These are phyloP conservation scores for Percopsis transmontana DNA, from an alignment of 2,113 vertebrate genomes.

Conservation along the genomic window DNA sequence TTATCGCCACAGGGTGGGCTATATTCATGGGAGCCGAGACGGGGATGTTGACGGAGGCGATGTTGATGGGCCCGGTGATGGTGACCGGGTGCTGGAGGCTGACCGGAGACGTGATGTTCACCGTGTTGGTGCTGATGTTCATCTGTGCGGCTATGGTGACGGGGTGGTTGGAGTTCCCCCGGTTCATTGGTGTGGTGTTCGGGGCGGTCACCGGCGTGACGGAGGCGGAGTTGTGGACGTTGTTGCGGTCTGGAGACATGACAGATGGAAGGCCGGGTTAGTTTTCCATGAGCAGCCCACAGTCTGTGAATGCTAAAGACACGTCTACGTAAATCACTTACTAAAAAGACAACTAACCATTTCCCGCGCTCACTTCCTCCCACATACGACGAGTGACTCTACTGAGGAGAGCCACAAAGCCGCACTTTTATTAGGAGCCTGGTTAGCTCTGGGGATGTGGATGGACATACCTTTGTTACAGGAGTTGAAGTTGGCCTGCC, in stretches of 20 bases:
- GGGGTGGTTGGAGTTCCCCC: conserved; percentile 77
- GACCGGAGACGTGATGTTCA: conserved; percentile 94
- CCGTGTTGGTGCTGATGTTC: conserved; percentile 97
- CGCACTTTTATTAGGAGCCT: too few species aligned
- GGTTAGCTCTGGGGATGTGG: neutral
- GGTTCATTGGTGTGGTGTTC: conserved; percentile 77
- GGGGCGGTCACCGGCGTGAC: conserved; percentile 78
- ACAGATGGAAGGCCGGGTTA: neutral
- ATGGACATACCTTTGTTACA: conserved; percentile 91
- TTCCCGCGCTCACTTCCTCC: too few species aligned
- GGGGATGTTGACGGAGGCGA: conserved; percentile 92
- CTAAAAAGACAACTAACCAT: too few species aligned
- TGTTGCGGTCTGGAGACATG: conserved; percentile 83
- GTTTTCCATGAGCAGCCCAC: neutral
- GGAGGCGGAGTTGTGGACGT: conserved; percentile 92
- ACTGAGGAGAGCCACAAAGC: too few species aligned
- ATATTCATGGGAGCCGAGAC: conserved; percentile 90
- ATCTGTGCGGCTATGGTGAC: conserved; percentile 96
- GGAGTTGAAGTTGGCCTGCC: conserved; percentile 92
- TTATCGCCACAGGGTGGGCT: conserved; percentile 94
- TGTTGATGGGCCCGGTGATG: conserved; percentile 96
- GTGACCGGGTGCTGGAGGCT: conserved; percentile 95
- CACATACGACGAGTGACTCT: too few species aligned
- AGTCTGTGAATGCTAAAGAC: neutral
- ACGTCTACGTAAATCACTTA: too few species aligned